phyloP scores from a whole-genome alignment of 1,140 invertebrate genomes.

The Batillaria attramentaria region DNA sequence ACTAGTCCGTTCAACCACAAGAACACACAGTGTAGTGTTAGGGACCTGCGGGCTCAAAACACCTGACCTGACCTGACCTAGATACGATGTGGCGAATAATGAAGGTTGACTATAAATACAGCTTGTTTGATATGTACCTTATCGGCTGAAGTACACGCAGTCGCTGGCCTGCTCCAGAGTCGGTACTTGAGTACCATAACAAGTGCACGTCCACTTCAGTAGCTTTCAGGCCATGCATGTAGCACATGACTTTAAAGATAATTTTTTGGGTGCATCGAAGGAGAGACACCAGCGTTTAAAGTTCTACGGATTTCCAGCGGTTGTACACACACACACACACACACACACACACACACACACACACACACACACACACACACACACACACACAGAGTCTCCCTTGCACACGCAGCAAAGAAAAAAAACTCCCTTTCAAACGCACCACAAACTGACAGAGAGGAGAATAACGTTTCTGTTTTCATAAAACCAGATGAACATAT shows the following conservation, averaged over 20 bases:
- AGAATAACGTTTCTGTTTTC: too few relatives aligned
- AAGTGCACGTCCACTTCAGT: background rate
- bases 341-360: conserved; percentile 15
- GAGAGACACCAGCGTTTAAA: background rate
- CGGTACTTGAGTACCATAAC: background rate
- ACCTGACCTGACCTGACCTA: too few relatives aligned
- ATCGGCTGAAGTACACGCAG: background rate
- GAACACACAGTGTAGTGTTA: too few relatives aligned
- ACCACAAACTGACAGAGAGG: too few relatives aligned
- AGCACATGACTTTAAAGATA: background rate
- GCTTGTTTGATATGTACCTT: too few relatives aligned
- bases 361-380: conserved; percentile 18
- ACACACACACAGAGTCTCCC: background rate
- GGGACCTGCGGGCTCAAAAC: too few relatives aligned
- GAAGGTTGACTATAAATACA: too few relatives aligned
- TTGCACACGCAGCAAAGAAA: conserved; percentile 3
- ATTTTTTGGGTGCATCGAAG: background rate
- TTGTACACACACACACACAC: conserved; percentile 9
- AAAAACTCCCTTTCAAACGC: too few relatives aligned
- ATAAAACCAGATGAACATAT: too few relatives aligned
- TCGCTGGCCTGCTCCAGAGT: background rate
- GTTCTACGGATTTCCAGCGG: background rate
- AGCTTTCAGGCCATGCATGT: background rate
- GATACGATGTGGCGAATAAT: too few relatives aligned
- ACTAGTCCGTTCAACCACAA: too few relatives aligned